These are phyloP conservation scores for Nanger granti DNA, from an alignment of 2,113 vertebrate genomes.

Conservation along the genomic window DNA sequence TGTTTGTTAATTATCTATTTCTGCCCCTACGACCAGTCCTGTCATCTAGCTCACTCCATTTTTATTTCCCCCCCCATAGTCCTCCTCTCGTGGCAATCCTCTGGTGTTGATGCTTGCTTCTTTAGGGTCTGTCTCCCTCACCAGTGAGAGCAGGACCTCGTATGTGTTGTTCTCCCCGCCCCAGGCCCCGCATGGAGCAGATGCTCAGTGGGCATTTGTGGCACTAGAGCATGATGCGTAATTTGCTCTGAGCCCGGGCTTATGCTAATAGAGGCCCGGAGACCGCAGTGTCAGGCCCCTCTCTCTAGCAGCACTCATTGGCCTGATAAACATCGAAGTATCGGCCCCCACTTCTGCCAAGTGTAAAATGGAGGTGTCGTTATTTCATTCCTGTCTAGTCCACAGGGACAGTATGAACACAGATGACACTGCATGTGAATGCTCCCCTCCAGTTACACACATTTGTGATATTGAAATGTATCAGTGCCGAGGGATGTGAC, in stretches of 20 bases:
- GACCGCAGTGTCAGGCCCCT: not conserved
- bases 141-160: not conserved
- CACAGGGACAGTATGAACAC: not conserved
- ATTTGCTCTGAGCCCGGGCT: not conserved
- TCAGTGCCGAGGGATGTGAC: not conserved
- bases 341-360: not conserved
- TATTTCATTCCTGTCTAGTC: not conserved
- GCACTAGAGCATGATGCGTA: rapidly evolving
- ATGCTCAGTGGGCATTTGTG: not conserved
- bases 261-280: rapidly evolving
- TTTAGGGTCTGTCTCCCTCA: not conserved
- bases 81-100: not conserved
- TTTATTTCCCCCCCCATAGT: not conserved
- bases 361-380: not conserved
- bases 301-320: not conserved
- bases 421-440: not conserved
- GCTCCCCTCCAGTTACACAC: not conserved
- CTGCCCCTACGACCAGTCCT: not conserved
- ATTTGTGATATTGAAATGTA: not conserved
- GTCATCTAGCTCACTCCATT: not conserved
- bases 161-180: not conserved
- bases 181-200: not conserved
- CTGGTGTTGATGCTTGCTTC: not conserved
- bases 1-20: not conserved
- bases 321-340: not conserved